Conservation (phyloP, 30 jellyfish, hydroid and myxozoan species). For the Cassiopea xamachana region DNA sequence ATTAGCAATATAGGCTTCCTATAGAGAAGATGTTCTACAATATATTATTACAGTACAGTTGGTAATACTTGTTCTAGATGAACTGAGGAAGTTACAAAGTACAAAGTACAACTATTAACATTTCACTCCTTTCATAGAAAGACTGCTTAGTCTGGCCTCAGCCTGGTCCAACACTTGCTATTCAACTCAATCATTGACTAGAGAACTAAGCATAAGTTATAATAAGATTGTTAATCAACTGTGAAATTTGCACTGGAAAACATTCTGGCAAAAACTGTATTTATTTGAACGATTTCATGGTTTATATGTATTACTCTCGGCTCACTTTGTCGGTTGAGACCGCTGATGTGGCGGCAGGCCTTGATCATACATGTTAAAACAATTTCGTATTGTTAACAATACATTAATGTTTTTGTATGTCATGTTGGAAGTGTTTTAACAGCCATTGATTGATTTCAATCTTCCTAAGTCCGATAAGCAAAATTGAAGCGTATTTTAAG, state of each 20-base stretch:
- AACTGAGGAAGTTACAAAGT: neutral
- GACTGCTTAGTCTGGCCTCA: slow-evolving; percentile 32
- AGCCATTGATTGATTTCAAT: slow-evolving; percentile 76
- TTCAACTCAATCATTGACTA: slow-evolving; percentile 33
- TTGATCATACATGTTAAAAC: slow-evolving; percentile 75
- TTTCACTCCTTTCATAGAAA: neutral
- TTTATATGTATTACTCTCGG: slow-evolving; percentile 56
- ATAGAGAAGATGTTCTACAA: too few species aligned
- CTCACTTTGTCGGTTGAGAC: slow-evolving; percentile 63
- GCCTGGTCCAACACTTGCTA: slow-evolving; percentile 7
- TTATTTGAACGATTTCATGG: slow-evolving; percentile 59
- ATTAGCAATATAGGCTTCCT: too few species aligned
- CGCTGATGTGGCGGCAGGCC: slow-evolving; percentile 73
- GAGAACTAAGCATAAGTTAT: slow-evolving; percentile 41
- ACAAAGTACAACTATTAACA: neutral
- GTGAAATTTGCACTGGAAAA: slow-evolving; percentile 70
- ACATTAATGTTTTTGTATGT: slow-evolving; percentile 55
- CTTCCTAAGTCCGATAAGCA: slow-evolving; percentile 68
- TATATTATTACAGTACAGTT: too few species aligned
- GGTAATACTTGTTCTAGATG: too few species aligned
- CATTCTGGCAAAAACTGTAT: slow-evolving; percentile 36
- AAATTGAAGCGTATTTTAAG: slow-evolving; percentile 70
- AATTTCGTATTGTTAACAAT: slow-evolving; percentile 60
- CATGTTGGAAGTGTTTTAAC: slow-evolving; percentile 78
- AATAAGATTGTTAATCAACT: slow-evolving; percentile 66